phyloP scores from a whole-genome alignment of 2,113 vertebrate genomes.

The Pygathrix nemaeus region DNA sequence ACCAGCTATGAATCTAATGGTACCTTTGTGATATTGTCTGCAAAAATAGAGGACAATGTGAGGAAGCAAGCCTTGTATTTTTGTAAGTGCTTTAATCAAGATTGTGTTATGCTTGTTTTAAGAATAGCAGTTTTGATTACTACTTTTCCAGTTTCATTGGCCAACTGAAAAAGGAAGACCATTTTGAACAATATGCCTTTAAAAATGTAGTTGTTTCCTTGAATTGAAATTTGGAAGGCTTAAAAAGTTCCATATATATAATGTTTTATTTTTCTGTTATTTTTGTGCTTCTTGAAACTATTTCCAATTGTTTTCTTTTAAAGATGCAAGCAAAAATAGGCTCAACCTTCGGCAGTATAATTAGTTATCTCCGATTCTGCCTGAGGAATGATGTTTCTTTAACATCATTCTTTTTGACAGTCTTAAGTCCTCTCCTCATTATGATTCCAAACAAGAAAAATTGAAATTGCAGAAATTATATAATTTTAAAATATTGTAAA shows the following conservation, averaged over 20 bases:
- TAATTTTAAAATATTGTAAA: background rate
- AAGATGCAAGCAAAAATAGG: background rate
- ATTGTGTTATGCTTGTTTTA: background rate
- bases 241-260: background rate
- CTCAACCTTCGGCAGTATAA: background rate
- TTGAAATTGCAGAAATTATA: background rate
- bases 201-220: background rate
- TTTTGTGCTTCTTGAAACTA: background rate
- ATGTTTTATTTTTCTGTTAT: background rate
- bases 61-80: background rate
- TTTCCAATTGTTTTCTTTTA: background rate
- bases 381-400: background rate
- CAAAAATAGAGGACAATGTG: background rate
- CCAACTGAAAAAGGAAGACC: background rate
- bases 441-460: background rate
- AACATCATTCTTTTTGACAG: background rate
- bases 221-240: background rate
- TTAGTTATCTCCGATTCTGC: background rate
- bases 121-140: background rate
- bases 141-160: background rate
- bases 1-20: background rate
- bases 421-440: background rate
- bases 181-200: background rate
- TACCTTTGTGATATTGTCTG: background rate
- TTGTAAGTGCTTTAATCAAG: background rate